Evolutionary conservation across 2,888 invertebrate genomes (phyloP).

Genomic region (Caenorhabditis sp.): DNA sequence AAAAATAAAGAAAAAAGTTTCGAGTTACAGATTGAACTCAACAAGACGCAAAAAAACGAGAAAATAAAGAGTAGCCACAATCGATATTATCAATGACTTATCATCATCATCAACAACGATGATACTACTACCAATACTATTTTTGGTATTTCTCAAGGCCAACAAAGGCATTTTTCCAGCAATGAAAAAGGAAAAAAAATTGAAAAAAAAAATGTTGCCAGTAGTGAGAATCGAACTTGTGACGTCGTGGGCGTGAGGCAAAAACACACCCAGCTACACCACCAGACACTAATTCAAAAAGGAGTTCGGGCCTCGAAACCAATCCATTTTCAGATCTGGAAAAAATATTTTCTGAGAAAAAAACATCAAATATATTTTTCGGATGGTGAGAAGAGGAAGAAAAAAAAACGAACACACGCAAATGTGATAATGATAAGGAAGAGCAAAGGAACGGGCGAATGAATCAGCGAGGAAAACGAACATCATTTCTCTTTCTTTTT

Average conservation of each 20-base stretch:
- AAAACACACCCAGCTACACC: no score
- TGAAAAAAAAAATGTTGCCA: no score
- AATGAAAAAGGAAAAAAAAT: no score
- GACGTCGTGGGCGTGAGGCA: no score
- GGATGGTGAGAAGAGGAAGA: no score
- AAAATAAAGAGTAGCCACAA: neutral
- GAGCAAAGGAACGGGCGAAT: neutral
- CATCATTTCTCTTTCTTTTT: no score
- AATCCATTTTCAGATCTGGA: no score
- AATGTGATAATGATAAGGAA: neutral
- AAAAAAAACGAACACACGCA: neutral
- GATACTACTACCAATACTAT: neutral
- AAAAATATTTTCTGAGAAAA: no score
- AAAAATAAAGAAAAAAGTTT: neutral
- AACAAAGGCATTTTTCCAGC: neutral
- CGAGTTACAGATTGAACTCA: neutral
- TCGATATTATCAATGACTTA: neutral
- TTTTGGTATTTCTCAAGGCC: neutral
- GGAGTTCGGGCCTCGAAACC: no score
- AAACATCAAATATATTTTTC: neutral
- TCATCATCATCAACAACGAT: neutral
- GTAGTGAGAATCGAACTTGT: no score
- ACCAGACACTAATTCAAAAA: no score
- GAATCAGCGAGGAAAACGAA: neutral
- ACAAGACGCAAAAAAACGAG: neutral